Conservation (phyloP, 2,888 invertebrate species). For the Trissolcus japonicus region DNA sequence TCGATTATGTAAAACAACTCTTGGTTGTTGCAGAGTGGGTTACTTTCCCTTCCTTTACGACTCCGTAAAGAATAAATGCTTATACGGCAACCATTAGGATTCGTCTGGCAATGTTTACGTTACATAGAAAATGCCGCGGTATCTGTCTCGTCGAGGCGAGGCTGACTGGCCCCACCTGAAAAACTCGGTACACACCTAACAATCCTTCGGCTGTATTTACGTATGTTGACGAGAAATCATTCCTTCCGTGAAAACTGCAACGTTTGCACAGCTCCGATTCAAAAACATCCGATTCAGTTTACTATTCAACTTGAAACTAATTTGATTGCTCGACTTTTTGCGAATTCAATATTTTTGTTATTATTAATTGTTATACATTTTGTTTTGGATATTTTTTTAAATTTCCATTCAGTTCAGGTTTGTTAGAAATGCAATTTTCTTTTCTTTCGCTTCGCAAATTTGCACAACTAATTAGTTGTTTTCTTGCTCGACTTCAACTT, state of each 20-base stretch:
- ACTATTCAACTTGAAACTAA: constrained; percentile 15
- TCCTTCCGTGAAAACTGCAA: constrained; percentile 57
- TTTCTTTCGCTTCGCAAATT: too few species aligned
- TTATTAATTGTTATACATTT: neutral
- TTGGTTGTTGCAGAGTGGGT: constrained; percentile 63
- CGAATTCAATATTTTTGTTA: too few species aligned
- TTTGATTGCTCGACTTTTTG: neutral
- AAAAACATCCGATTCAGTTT: constrained; percentile 9
- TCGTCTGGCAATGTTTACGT: constrained; percentile 60
- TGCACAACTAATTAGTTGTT: neutral
- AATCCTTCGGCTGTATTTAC: constrained; percentile 44
- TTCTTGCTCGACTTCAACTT: neutral
- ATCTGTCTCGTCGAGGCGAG: constrained; percentile 57
- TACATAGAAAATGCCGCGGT: constrained; percentile 56
- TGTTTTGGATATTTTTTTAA: too few species aligned
- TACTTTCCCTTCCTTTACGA: constrained; percentile 75
- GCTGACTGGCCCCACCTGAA: constrained; percentile 55
- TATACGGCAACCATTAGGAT: constrained; percentile 55
- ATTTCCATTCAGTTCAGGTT: too few species aligned
- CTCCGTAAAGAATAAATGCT: constrained; percentile 65
- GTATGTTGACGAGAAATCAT: constrained; percentile 49
- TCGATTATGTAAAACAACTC: constrained; percentile 68
- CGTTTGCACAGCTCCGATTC: constrained; percentile 26
- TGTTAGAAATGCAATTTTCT: too few species aligned
- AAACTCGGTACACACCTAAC: constrained; percentile 45